Evolutionary conservation across 1,140 invertebrate genomes (phyloP), one percentile per base, ranked within the genome.

Genomic region (Formica selysi): DNA sequence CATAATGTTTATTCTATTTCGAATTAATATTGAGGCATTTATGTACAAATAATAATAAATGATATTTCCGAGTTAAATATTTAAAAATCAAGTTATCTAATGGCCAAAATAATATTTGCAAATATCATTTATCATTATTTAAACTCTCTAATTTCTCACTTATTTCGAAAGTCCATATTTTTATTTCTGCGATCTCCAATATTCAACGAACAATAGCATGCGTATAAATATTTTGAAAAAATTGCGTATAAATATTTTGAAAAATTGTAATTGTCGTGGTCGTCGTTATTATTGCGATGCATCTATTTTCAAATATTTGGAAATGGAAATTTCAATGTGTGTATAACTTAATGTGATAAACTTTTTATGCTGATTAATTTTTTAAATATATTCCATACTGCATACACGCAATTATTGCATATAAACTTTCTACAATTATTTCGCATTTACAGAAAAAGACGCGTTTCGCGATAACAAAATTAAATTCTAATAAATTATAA

Each of bases 51-150:
- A 74, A 57, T 51, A 57, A 32, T 54, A 61, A 74, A 38, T 13
- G 16, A 76, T n/a, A 76, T 76, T 19, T 26, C 44, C 38, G 2
- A 44, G 22, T 76, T 59, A 41, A 41, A 76, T n/a, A 76, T 13
- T 76, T 44, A 44, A 54, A 3, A 7, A 16, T 22, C n/a, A 11
- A 41, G 13, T 41, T 29, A 26, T 11, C 1, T 16, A 29, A 13
- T 29, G 22, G 4, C 2, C 13, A 41, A 26, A 59, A 41, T 44
- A 57, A 29, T 41, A 61, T 7, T 38, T 13, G 16, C 11, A 32
- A 54, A 54, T 19, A 62, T 62, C 57, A 13, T n/a, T 41, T 19
- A 41, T 57, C 6, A 36, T 76, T 76, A 44, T 62, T 62, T 10
- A 44, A 76, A 76, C 0, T 41, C 3, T 32, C 38, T 36, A 38